phyloP scores from a whole-genome alignment of 2,888 invertebrate genomes.

The Lobophora halterata region DNA sequence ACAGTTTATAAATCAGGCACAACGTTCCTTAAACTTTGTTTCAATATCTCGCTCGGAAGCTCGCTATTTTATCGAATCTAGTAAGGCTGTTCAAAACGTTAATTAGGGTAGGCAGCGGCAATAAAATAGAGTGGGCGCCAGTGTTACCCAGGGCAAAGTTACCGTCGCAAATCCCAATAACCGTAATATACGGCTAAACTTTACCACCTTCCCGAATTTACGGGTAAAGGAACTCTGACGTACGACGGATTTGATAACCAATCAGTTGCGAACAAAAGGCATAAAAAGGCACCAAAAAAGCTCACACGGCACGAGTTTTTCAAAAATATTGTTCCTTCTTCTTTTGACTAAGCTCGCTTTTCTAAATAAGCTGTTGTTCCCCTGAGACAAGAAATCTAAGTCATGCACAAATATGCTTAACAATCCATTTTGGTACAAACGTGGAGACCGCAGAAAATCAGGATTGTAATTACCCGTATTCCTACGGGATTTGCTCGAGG shows the following conservation, averaged over 20 bases:
- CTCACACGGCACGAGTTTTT: constrained; percentile 13
- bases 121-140: constrained; percentile 28
- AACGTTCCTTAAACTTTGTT: constrained; percentile 28
- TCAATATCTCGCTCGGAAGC: constrained; percentile 15
- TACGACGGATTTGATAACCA: constrained; percentile 40
- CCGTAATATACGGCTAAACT: constrained; percentile 35
- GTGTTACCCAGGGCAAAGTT: constrained; percentile 23
- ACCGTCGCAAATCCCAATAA: constrained; percentile 33
- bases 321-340: constrained; percentile 23
- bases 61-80: constrained; percentile 15
- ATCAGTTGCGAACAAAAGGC: constrained; percentile 34
- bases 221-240: constrained; percentile 34
- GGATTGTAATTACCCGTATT: constrained; percentile 36
- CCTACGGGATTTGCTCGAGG: constrained; percentile 27
- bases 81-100: constrained; percentile 29
- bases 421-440: constrained; percentile 16
- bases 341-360: constrained; percentile 19
- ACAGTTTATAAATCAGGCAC: constrained; percentile 48
- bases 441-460: constrained; percentile 31
- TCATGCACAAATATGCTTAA: constrained; percentile 20
- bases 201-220: constrained; percentile 36
- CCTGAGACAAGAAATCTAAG: constrained; percentile 21
- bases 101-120: constrained; percentile 31
- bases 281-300: constrained; percentile 21
- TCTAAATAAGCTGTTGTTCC: constrained; percentile 27